phyloP scores from a whole-genome alignment of 2,113 vertebrate genomes.

The Indicator indicator region DNA sequence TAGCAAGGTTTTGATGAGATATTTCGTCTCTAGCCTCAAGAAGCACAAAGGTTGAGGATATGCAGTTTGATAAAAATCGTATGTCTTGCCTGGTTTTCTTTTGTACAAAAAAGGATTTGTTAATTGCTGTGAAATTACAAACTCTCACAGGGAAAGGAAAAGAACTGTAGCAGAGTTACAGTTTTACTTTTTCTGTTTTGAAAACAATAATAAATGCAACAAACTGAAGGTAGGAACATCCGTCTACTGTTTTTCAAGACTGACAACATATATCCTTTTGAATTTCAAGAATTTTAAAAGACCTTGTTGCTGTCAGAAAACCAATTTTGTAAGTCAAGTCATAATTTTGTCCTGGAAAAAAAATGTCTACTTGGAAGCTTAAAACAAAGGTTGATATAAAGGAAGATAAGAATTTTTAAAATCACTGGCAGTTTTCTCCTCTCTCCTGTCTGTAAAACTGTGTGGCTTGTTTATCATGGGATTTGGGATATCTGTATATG shows the following conservation, averaged over 20 bases:
- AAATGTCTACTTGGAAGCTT: neutral
- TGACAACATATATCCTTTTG: neutral
- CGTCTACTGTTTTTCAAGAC: neutral
- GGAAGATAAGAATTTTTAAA: neutral
- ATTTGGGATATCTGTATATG: neutral
- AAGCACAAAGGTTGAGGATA: neutral
- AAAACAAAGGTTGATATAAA: neutral
- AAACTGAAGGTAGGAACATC: neutral
- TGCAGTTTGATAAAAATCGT: neutral
- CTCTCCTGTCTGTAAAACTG: neutral
- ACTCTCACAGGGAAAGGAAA: neutral
- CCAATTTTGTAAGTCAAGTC: neutral
- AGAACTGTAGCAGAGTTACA: neutral
- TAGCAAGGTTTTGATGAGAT: neutral
- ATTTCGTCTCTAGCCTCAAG: neutral
- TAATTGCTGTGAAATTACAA: neutral
- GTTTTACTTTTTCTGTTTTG: neutral
- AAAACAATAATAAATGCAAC: neutral
- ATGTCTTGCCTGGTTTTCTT: neutral
- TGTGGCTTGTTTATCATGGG: neutral
- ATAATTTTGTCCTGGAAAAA: neutral
- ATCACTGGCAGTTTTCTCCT: neutral
- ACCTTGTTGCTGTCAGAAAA: neutral
- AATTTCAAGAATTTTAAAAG: neutral
- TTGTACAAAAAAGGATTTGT: neutral